Percentiles rank a stretch among this genome's conserved stretches.
Evolutionary conservation across 2,797 vertebrate species (phyloP).

Genomic region (Loris lydekkerianus): DNA sequence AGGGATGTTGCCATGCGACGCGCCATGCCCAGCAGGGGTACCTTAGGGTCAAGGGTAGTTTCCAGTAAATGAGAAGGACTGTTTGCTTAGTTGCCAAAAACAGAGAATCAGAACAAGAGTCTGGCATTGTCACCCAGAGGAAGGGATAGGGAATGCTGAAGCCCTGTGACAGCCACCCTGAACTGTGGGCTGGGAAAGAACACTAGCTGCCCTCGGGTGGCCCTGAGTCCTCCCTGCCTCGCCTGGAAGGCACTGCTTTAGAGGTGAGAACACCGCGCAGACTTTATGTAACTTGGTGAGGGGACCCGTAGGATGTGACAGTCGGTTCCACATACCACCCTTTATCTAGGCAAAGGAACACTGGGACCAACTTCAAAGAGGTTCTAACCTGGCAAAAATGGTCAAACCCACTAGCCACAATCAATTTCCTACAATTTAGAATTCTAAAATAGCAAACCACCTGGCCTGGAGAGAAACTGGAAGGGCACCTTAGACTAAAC

Average conservation of each 20-base stretch:
- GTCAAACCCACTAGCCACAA: not conserved
- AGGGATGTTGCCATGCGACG: no score
- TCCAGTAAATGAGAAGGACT: not conserved
- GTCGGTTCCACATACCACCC: fast-evolving
- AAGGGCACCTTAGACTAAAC: not conserved
- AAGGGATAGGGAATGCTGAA: not conserved
- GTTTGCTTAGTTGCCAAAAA: not conserved
- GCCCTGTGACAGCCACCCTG: not conserved
- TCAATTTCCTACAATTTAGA: not conserved
- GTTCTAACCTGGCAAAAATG: not conserved
- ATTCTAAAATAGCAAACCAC: not conserved
- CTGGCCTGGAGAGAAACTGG: not conserved
- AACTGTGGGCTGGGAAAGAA: not conserved
- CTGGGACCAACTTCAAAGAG: not conserved
- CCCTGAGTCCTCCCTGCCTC: not conserved
- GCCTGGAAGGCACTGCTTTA: not conserved
- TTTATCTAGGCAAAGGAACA: fast-evolving
- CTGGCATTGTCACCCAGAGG: not conserved
- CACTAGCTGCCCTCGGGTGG: not conserved
- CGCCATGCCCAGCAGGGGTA: not conserved
- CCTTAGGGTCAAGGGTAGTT: not conserved
- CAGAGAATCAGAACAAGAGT: not conserved
- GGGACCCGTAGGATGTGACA: not conserved
- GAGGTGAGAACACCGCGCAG: not conserved
- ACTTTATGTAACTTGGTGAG: not conserved